Percentiles rank a stretch among this genome's conserved stretches.
Evolutionary conservation across 2,888 invertebrate species (phyloP).

Genomic region (Conchocele bisecta): DNA sequence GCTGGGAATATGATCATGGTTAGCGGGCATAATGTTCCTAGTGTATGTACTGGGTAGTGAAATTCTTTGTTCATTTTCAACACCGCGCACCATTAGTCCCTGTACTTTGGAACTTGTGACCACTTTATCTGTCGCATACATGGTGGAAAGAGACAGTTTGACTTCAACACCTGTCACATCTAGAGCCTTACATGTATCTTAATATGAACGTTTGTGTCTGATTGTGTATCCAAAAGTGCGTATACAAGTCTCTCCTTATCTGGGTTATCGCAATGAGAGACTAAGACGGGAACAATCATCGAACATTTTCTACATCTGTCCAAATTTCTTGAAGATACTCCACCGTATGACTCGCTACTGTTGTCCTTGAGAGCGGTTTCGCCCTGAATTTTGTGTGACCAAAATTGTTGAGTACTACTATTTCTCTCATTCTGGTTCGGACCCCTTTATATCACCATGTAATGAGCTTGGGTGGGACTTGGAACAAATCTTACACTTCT

Average conservation of each 20-base stretch:
- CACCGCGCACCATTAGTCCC: slow-evolving; percentile 44
- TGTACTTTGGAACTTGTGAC: slow-evolving; percentile 12
- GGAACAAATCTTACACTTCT: slow-evolving; percentile 28
- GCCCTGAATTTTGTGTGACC: no score
- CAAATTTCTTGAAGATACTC: not conserved
- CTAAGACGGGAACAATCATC: slow-evolving; percentile 42
- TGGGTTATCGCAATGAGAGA: slow-evolving; percentile 44
- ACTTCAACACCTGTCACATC: slow-evolving; percentile 20
- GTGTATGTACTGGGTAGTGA: slow-evolving; percentile 47
- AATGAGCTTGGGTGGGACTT: slow-evolving; percentile 37
- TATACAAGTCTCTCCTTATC: slow-evolving; percentile 52
- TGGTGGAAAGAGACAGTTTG: slow-evolving; percentile 45
- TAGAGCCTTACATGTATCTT: slow-evolving; percentile 30
- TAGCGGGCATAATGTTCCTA: slow-evolving; percentile 44
- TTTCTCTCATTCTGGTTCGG: not conserved
- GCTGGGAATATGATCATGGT: slow-evolving; percentile 41
- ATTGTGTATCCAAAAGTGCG: slow-evolving; percentile 59
- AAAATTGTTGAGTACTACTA: not conserved
- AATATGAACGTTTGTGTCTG: slow-evolving; percentile 51
- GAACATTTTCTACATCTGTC: slow-evolving; percentile 9
- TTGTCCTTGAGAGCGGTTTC: not conserved
- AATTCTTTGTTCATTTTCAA: slow-evolving; percentile 15
- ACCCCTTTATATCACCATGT: slow-evolving; percentile 32
- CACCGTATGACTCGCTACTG: not conserved
- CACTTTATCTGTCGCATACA: slow-evolving; percentile 26